Conservation (phyloP, 2,888 invertebrate species). For the Itoplectis maculator region DNA sequence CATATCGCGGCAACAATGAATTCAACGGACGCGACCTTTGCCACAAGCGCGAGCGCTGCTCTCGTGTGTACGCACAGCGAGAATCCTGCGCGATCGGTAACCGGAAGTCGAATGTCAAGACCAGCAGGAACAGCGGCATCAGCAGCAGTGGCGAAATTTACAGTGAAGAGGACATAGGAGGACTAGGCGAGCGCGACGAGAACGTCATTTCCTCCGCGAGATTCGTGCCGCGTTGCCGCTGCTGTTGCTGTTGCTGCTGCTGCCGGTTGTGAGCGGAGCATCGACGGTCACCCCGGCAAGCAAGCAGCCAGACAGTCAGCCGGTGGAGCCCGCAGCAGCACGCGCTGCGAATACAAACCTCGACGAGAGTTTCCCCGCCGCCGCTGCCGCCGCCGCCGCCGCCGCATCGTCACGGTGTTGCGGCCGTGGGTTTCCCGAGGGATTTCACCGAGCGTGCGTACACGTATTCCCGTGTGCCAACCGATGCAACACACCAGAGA, state of each 20-base stretch:
- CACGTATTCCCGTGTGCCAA: conserved; percentile 29
- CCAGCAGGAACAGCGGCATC: conserved; percentile 28
- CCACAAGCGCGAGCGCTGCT: no score
- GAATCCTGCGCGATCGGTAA: conserved; percentile 29
- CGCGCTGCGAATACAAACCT: conserved; percentile 63
- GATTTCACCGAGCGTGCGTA: conserved; percentile 44
- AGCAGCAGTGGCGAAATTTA: conserved; percentile 47
- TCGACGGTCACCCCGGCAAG: conserved; percentile 25
- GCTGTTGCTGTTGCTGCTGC: not conserved
- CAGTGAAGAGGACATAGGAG: conserved; percentile 53
- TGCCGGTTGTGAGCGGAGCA: not conserved
- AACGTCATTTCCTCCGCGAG: conserved; percentile 74
- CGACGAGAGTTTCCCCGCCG: conserved; percentile 52
- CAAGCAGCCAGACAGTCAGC: no score
- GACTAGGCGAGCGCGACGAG: conserved; percentile 54
- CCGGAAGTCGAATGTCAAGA: conserved; percentile 62
- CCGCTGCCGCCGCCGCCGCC: no score
- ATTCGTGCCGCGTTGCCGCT: conserved; percentile 77
- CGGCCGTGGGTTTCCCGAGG: conserved; percentile 55
- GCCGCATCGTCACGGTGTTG: conserved; percentile 36
- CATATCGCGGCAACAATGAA: conserved; percentile 4
- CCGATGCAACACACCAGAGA: conserved; percentile 38
- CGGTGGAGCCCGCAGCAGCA: conserved; percentile 59
- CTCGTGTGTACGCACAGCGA: not conserved
- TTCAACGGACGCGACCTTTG: conserved; percentile 1